Percentiles rank a stretch among this genome's conserved stretches.
Conservation (phyloP, 2,888 invertebrate species). For the Pterostichus madidus region DNA sequence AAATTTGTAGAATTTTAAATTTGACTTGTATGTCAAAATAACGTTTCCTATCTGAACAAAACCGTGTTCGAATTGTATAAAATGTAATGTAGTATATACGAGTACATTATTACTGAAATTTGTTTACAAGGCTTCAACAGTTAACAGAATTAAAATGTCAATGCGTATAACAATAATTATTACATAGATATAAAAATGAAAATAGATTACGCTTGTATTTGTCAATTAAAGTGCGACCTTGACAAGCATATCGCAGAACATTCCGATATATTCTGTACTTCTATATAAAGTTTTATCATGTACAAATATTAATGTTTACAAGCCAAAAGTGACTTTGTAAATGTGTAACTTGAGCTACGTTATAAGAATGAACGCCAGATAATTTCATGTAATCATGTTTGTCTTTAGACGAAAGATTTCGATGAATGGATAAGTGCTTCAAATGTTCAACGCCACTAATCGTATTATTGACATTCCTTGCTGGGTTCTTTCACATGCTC, state of each 20-base stretch:
- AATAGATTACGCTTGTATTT: conserved; percentile 60
- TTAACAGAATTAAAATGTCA: conserved; percentile 21
- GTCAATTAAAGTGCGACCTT: conserved; percentile 63
- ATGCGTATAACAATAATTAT: conserved; percentile 50
- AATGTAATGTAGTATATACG: too few species aligned
- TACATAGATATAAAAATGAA: conserved; percentile 51
- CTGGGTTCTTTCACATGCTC: conserved; percentile 2
- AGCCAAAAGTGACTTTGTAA: conserved; percentile 54
- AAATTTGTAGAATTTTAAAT: too few species aligned
- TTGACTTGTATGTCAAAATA: too few species aligned
- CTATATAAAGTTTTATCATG: conserved; percentile 60
- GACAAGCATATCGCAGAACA: conserved; percentile 55
- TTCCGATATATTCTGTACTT: conserved; percentile 62
- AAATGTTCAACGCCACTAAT: not conserved
- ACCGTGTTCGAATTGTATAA: too few species aligned
- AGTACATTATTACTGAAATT: not conserved
- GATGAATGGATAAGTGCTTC: conserved; percentile 40
- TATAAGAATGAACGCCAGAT: conserved; percentile 26
- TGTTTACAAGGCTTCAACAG: conserved; percentile 2
- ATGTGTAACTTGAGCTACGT: conserved; percentile 42
- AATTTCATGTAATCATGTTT: conserved; percentile 48
- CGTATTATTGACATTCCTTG: conserved; percentile 32
- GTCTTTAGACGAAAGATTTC: conserved; percentile 43
- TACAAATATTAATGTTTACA: conserved; percentile 64
- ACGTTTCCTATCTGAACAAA: too few species aligned